Conservation (phyloP, 2,113 vertebrate genomes). For the Mola mola region DNA sequence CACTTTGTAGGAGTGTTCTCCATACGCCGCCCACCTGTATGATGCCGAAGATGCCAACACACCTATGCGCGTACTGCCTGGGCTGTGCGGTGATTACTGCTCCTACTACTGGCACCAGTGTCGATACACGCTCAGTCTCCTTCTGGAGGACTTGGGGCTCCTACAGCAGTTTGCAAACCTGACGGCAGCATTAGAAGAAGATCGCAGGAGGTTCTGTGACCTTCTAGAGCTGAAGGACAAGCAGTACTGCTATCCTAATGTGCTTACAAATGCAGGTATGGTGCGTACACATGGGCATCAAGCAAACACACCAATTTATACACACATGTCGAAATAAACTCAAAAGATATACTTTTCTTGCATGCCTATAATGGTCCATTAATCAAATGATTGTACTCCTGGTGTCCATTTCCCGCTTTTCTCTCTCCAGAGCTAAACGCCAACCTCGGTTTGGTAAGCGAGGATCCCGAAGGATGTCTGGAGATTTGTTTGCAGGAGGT, state of each 20-base stretch:
- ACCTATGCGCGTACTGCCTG: slow-evolving; percentile 80
- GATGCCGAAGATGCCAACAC: slow-evolving; percentile 86
- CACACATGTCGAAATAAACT: not conserved
- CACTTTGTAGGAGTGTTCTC: slow-evolving; percentile 82
- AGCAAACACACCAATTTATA: not conserved
- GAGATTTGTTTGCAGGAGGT: slow-evolving; percentile 85
- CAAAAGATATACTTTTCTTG: too few relatives aligned
- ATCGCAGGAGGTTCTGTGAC: slow-evolving; percentile 79
- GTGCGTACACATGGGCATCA: not conserved
- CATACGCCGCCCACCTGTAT: slow-evolving; percentile 85
- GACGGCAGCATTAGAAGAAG: slow-evolving; percentile 72
- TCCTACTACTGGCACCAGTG: slow-evolving; percentile 81
- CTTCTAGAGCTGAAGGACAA: slow-evolving; percentile 82
- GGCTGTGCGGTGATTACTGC: slow-evolving; percentile 83
- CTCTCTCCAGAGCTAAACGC: slow-evolving; percentile 72
- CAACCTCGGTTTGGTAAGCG: slow-evolving; percentile 78
- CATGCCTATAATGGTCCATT: too few relatives aligned
- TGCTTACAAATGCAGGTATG: slow-evolving; percentile 73
- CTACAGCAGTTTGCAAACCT: slow-evolving; percentile 55
- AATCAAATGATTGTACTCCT: not conserved
- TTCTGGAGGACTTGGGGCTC: slow-evolving; percentile 63
- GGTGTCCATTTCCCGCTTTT: not conserved
- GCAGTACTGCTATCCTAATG: slow-evolving; percentile 86
- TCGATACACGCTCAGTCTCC: slow-evolving; percentile 80
- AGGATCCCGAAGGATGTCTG: slow-evolving; percentile 80